Conservation (phyloP, 2,888 invertebrate genomes). For the Cremastinae sp. region DNA sequence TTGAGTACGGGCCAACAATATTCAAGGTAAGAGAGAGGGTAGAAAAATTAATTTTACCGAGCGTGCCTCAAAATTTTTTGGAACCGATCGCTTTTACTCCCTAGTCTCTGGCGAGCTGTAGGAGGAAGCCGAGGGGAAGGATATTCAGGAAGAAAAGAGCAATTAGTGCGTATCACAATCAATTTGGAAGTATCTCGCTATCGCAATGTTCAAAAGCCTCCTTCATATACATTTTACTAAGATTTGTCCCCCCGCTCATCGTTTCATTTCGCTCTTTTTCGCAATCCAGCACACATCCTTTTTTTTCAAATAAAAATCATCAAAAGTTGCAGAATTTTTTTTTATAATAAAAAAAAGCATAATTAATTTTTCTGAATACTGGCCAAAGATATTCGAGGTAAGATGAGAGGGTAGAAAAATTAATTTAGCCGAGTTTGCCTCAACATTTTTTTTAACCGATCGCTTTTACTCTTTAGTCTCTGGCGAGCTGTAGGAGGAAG, state of each 20-base stretch:
- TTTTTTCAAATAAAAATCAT: too few relatives aligned
- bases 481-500: constrained; percentile 11
- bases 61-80: constrained; percentile 33
- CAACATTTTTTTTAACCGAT: constrained; percentile 31
- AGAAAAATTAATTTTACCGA: too few relatives aligned
- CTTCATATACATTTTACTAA: constrained; percentile 40
- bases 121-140: constrained; percentile 24
- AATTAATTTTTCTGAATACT: too few relatives aligned
- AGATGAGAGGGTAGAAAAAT: too few relatives aligned
- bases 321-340: background rate
- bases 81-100: constrained; percentile 42
- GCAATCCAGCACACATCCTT: background rate
- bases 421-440: too few relatives aligned
- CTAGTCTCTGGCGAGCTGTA: constrained; percentile 51
- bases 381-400: too few relatives aligned
- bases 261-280: background rate
- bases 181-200: too few relatives aligned
- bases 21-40: too few relatives aligned
- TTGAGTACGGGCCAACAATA: too few relatives aligned
- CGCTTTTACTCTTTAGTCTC: constrained; percentile 58
- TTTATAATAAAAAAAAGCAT: too few relatives aligned
- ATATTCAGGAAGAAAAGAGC: constrained; percentile 50
- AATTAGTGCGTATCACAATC: constrained; percentile 60
- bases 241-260: constrained; percentile 1
- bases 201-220: constrained; percentile 31